These are phyloP conservation scores for Dendrolimus pini DNA, from an alignment of 2,888 invertebrate species.

Conservation along the genomic window DNA sequence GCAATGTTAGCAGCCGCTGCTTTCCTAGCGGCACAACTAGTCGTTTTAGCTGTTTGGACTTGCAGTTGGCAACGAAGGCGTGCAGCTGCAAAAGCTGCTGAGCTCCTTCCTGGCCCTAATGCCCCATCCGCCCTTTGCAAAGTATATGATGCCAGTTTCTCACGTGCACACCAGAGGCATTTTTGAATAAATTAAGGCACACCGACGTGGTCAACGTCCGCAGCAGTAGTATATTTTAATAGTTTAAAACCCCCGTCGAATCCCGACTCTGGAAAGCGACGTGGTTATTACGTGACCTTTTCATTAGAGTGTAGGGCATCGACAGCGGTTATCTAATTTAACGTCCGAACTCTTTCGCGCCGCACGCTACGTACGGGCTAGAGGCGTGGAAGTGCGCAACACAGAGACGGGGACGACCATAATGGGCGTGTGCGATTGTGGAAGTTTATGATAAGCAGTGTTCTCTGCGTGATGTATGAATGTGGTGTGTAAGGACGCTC, in stretches of 20 bases:
- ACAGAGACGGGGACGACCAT: constrained; percentile 70
- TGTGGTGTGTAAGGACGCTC: constrained; percentile 49
- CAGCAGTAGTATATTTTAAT: constrained; percentile 71
- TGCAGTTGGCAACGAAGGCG: constrained; percentile 90
- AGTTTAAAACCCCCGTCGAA: constrained; percentile 68
- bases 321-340: constrained; percentile 66
- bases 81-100: constrained; percentile 79
- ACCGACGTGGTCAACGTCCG: constrained; percentile 65
- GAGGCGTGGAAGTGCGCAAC: constrained; percentile 45
- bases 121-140: constrained; percentile 83
- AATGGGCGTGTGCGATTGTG: constrained; percentile 56
- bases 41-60: constrained; percentile 91
- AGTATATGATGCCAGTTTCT: constrained; percentile 91
- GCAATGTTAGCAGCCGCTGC: constrained; percentile 90
- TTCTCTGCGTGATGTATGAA: constrained; percentile 37
- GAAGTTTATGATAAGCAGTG: constrained; percentile 54
- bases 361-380: constrained; percentile 42
- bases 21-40: constrained; percentile 91
- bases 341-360: constrained; percentile 53
- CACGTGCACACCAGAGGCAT: constrained; percentile 81
- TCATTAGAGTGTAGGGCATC: constrained; percentile 50
- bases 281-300: constrained; percentile 34
- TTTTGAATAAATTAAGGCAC: constrained; percentile 54
- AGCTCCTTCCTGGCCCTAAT: constrained; percentile 80
- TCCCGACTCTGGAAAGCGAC: constrained; percentile 45